phyloP scores from a whole-genome alignment of 1,140 invertebrate genomes.

The Heliconius nattereri region DNA sequence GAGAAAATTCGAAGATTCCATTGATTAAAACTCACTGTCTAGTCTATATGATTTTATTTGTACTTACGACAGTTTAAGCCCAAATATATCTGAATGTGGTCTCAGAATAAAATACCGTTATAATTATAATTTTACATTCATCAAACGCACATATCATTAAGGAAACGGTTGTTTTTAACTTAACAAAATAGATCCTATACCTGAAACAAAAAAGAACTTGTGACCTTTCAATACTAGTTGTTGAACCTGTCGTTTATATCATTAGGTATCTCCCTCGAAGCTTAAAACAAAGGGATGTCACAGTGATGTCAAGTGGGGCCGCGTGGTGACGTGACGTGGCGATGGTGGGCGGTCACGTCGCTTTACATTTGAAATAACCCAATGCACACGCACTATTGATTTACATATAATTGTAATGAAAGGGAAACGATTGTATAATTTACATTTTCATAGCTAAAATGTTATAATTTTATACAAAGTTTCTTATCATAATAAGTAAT shows the following conservation, averaged over 20 bases:
- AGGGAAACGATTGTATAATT: conserved; percentile 21
- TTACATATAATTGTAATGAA: conserved; percentile 24
- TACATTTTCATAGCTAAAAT: conserved; percentile 8
- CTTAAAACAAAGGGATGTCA: conserved; percentile 5
- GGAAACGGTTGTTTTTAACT: neutral
- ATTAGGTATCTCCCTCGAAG: neutral
- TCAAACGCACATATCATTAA: conserved; percentile 20
- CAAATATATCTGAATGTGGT: neutral
- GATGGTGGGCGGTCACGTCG: conserved; percentile 24
- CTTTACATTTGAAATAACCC: conserved; percentile 28
- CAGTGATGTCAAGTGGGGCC: conserved; percentile 23
- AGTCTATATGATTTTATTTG: neutral
- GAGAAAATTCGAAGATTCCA: conserved; percentile 44
- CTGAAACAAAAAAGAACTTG: neutral
- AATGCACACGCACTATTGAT: conserved; percentile 33
- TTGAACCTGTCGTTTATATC: neutral
- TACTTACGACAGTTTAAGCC: neutral
- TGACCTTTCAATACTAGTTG: neutral
- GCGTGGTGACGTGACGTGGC: neutral
- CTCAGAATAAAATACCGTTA: conserved; percentile 12
- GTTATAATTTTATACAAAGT: conserved; percentile 6
- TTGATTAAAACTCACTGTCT: conserved; percentile 36
- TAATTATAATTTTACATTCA: conserved; percentile 7
- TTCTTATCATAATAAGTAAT: neutral
- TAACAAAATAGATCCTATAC: too few species aligned